Evolutionary conservation across 2,113 vertebrate genomes (phyloP).

Genomic region (Heptranchias perlo): DNA sequence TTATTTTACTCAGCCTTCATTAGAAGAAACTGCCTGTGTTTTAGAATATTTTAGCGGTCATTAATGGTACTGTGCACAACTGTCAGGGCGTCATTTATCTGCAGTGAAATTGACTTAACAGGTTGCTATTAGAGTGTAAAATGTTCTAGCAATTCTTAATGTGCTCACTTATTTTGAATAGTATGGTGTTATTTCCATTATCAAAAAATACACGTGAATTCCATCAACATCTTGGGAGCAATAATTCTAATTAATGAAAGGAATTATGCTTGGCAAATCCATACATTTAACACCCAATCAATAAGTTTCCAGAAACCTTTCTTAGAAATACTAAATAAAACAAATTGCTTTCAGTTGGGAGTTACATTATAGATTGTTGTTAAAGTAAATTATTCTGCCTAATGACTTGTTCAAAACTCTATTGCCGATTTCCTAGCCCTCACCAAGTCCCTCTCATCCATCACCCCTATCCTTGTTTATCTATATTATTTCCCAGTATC

Average conservation of each 20-base stretch:
- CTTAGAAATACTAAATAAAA: neutral
- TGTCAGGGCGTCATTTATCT: neutral
- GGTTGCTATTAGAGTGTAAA: neutral
- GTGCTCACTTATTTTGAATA: neutral
- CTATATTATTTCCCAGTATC: neutral
- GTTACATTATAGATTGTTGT: neutral
- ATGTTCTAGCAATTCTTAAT: neutral
- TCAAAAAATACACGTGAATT: neutral
- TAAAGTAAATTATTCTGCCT: conserved; percentile 15
- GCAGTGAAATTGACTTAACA: neutral
- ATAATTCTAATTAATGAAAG: conserved; percentile 2
- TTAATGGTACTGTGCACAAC: conserved; percentile 3
- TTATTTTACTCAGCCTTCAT: neutral
- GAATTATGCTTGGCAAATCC: neutral
- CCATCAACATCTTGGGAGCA: neutral
- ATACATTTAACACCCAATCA: neutral
- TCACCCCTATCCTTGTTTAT: neutral
- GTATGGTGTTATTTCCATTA: neutral
- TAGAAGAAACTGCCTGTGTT: neutral
- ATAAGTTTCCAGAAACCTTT: neutral
- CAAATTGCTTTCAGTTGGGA: conserved; percentile 5
- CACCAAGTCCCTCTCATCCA: neutral
- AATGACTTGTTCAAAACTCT: neutral
- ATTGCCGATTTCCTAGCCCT: neutral
- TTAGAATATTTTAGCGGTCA: neutral